Conservation (phyloP, 2,888 invertebrate genomes). For the Metacarcinus magister region DNA sequence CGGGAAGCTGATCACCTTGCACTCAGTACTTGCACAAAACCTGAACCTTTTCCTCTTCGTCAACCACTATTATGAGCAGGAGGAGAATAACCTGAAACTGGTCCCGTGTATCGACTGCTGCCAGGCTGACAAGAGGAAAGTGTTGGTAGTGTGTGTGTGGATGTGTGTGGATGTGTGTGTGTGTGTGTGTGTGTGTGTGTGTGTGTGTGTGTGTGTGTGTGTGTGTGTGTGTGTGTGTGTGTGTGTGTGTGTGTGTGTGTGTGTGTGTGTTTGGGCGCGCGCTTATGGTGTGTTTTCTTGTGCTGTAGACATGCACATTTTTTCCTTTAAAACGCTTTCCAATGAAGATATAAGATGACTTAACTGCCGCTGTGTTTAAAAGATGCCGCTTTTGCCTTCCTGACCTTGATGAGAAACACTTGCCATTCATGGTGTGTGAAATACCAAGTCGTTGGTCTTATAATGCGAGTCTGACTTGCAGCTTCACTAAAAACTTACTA, state of each 20-base stretch:
- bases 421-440: neutral
- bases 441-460: neutral
- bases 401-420: neutral
- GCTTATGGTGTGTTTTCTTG: neutral
- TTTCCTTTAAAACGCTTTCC: neutral
- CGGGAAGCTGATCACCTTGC: neutral
- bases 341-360: neutral
- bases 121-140: neutral
- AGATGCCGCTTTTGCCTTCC: neutral
- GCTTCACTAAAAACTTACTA: neutral
- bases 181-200: slow-evolving; percentile 53
- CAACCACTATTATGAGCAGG: neutral
- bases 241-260: slow-evolving; percentile 48
- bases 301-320: neutral
- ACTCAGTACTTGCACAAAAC: neutral
- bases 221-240: slow-evolving; percentile 54
- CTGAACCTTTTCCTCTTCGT: neutral
- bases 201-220: slow-evolving; percentile 54
- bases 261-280: neutral
- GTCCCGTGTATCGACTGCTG: neutral
- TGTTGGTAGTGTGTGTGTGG: neutral
- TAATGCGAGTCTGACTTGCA: neutral
- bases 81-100: neutral
- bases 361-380: neutral
- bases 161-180: slow-evolving; percentile 44